A percentile compares a stretch with the other conserved stretches of the same genome.
phyloP scores from a whole-genome alignment of 2,113 vertebrate species.

The Indri indri region DNA sequence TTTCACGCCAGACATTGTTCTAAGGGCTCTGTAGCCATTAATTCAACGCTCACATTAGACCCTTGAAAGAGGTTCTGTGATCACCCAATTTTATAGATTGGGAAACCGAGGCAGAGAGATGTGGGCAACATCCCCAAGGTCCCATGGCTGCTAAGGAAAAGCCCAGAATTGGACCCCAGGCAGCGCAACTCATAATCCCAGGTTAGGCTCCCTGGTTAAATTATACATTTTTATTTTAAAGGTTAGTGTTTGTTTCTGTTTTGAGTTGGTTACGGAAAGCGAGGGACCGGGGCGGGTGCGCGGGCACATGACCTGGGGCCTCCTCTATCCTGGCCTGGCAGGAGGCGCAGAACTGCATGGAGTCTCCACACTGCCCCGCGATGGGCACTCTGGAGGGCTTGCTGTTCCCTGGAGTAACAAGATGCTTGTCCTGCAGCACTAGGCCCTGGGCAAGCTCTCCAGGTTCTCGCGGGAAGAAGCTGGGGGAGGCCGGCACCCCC shows the following conservation, averaged over 20 bases:
- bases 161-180: neutral
- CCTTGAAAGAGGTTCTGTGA: neutral
- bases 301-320: neutral
- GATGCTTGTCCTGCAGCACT: fast-evolving
- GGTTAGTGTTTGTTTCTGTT: too few relatives aligned
- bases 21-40: neutral
- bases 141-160: neutral
- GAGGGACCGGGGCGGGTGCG: neutral
- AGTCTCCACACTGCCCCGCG: neutral
- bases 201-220: fast-evolving
- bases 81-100: neutral
- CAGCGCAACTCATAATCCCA: neutral
- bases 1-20: neutral
- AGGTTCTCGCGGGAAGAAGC: too few relatives aligned
- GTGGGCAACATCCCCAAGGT: neutral
- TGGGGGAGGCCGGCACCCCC: fast-evolving
- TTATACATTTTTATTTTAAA: fast-evolving
- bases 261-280: neutral
- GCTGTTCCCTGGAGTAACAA: neutral
- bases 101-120: neutral
- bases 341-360: fast-evolving
- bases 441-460: neutral
- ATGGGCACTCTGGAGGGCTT: fast-evolving
- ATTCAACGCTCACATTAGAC: neutral
- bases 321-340: neutral